Evolutionary conservation across 2,797 vertebrate species (phyloP), one percentile per base, ranked within the genome.

Genomic region (Echiichthys vipera): DNA sequence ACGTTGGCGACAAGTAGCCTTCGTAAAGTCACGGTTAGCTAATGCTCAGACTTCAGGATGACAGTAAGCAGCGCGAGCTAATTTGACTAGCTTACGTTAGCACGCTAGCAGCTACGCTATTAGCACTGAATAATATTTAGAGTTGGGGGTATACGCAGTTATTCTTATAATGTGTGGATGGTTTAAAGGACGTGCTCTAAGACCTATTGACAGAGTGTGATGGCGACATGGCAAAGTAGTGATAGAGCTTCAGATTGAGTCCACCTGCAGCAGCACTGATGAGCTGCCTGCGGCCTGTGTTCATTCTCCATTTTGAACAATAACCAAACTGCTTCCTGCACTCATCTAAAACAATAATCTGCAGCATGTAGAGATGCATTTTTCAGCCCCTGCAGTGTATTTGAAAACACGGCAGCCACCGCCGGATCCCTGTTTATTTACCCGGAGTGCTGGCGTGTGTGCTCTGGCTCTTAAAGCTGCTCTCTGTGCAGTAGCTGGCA

Each of bases 371-470:
- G 3, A 17, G 29, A 1, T 57, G 47, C 11, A 12, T 49, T 53
- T 36, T 5, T 11, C 6, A n/a, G 18, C 6, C 18, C 54, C 6
- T 34, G 59, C 42, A 13, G 8, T 13, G 50, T 15, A 5, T 3
- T 57, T 9, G 20, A 1, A 27, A 20, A 51, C 45, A 17, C 20
- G 12, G 32, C 7, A 10, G 18, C 11, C 18, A 9, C 39, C 11
- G 3, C 25, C 3, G 1, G 22, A 20, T 25, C 24, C 1, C 14
- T 25, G 73, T 61, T 24, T 57, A 65, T 84, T 91, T 97, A 99
- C 98, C 98, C 90, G 97, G 96, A 74, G 96, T 97, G 95, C 98
- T 99, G 94, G 96, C 96, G 92, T 97, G 97, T 87, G 96, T 97
- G 94, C 97, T 97, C 83, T 97, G 96, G 94, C 97, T 98, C 94